Evolutionary conservation across 2,113 vertebrate species (phyloP).

Genomic region (Ptychochromis oligacanthus): DNA sequence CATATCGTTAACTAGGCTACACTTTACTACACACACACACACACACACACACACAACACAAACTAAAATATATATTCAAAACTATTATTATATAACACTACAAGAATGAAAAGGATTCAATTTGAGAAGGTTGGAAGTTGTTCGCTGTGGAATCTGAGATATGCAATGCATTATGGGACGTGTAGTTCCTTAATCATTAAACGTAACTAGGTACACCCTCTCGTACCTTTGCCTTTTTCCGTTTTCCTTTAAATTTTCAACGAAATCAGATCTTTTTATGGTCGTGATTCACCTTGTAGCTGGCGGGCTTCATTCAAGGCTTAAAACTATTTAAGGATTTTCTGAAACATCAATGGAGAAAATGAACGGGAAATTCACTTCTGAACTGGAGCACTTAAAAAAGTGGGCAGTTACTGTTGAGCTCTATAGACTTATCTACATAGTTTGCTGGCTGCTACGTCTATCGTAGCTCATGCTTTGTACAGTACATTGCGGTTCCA

Average conservation of each 20-base stretch:
- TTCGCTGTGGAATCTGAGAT: not conserved
- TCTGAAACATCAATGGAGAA: rapidly evolving
- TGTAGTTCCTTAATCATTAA: not conserved
- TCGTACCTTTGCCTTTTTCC: too few species aligned
- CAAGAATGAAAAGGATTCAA: not conserved
- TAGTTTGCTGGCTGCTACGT: not conserved
- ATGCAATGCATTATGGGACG: not conserved
- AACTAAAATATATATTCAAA: not conserved
- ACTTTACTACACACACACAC: not conserved
- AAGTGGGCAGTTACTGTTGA: not conserved
- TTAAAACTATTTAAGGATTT: not conserved
- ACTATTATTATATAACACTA: too few species aligned
- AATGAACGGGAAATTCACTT: not conserved
- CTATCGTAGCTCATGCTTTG: not conserved
- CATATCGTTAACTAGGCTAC: not conserved
- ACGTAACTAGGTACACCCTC: not conserved
- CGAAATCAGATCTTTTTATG: too few species aligned
- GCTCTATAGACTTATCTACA: not conserved
- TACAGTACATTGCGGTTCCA: not conserved
- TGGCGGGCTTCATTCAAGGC: too few species aligned
- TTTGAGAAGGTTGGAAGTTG: not conserved
- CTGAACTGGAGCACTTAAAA: not conserved
- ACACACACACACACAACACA: not conserved
- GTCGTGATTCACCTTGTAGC: too few species aligned
- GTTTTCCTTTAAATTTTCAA: too few species aligned